Evolutionary conservation across 2,113 vertebrate genomes (phyloP), one percentile per base, ranked within the genome.

Genomic region (Myodes glareolus): DNA sequence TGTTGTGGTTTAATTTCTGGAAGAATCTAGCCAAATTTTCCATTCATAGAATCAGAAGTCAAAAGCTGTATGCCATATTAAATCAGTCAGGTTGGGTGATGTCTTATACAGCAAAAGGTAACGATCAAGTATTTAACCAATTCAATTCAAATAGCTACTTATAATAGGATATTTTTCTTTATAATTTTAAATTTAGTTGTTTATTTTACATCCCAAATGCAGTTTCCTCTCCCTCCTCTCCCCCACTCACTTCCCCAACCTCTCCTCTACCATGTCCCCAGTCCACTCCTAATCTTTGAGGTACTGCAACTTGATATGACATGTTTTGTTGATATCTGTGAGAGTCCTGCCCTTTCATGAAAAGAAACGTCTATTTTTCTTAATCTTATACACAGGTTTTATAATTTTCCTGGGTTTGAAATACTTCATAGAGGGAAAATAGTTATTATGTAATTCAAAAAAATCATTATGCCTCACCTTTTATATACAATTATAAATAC

Each of bases 381-480:
- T 73, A 73, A 39, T 73, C 70, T 73, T 58, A 13, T 81, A 58
- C 7, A n/a, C 12, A 21, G 2, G 3, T 8, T 52, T 95, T 95
- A 70, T 47, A 70, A 42, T 92, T 85, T 90, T 82, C 9, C 11
- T 89, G 16, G 72, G 1, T 77, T 91, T 47, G 39, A 94, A 94
- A 68, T 82, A 82, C 68, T 94, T 92, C 42, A 80, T 81, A 90
- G 45, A 93, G 19, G 33, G 14, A 63, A 91, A 47, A 10, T 88
- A 47, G 1, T 88, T 93, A 47, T 13, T 68, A 39, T 68, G 4
- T 55, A 77, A 88, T 39, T 61, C 50, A 97, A 87, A 90, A 75
- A n/a, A 1, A 58, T 42, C 4, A 25, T 80, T 87, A 86, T 70
- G 45, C 14, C 65, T 70, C 45, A 11, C 19, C 52, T 67, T 94